Evolutionary conservation across 1,140 invertebrate genomes (phyloP), one percentile per base, ranked within the genome.

Genomic region (Adelges cooleyi): DNA sequence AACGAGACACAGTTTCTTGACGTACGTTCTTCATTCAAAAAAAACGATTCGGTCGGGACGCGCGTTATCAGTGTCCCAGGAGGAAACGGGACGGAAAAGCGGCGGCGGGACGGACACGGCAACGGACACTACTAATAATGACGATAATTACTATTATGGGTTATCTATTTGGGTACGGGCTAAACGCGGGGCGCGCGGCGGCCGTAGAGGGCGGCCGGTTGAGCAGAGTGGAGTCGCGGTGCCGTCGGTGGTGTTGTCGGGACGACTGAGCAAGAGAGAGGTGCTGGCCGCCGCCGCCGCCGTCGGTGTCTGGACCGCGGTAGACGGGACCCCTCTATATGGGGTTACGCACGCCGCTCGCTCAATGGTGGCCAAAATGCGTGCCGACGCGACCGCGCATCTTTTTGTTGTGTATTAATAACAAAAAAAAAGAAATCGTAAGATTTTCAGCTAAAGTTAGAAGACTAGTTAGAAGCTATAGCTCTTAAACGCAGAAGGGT

Each of bases 21-120:
- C 56, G 56, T 62, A 13, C 25, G 56, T 62, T 46, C 56, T 62
- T 62, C 56, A 62, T 62, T 62, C 56, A 62, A 62, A 62, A 48
- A 33, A 5, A 11, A 33, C 11, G 29, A 33, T 33, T 33, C 29
- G 29, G 29, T n/a, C n/a, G n/a, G n/a, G n/a, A n/a, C 29, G 11
- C 29, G 29, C 29, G 29, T 6, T 25, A 44, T 6, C 22, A 46
- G 22, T 62, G 18, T 1, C n/a, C 36, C 15, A 22, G 11, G 38
- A 17, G 17, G 22, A 9, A 23, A 46, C 56, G 10, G 18, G 33
- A 13, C 52, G 18, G 29, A 33, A 33, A 33, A 33, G 5, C 18
- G 29, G 40, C 40, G 40, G 44, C 44, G 44, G 10, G 40, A 44
- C 40, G 40, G n/a, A n/a, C 13, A n/a, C 18, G 17, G 40, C 53